Conservation (phyloP, 2,113 vertebrate species). For the Psittacula cyanocephala region DNA sequence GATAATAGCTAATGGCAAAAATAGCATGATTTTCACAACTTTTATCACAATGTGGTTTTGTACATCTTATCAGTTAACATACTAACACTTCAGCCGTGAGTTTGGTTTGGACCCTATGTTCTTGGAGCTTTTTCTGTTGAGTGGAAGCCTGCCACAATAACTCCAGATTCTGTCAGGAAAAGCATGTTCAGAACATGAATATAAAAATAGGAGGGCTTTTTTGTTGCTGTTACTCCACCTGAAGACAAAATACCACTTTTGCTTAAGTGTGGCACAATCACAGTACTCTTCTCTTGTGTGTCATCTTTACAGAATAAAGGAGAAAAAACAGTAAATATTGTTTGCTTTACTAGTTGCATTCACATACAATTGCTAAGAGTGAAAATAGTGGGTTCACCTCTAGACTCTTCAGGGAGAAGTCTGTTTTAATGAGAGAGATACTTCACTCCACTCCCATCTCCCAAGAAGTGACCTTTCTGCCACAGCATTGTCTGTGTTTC, state of each 20-base stretch:
- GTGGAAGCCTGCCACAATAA: background rate
- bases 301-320: background rate
- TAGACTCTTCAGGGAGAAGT: background rate
- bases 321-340: background rate
- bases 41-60: background rate
- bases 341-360: background rate
- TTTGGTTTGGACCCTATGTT: background rate
- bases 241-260: background rate
- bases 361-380: background rate
- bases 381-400: background rate
- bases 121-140: background rate
- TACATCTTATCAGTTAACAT: background rate
- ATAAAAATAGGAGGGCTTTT: background rate
- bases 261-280: background rate
- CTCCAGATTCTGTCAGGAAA: background rate
- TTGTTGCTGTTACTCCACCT: background rate
- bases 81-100: background rate
- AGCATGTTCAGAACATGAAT: background rate
- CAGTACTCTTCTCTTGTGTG: background rate
- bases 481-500: background rate
- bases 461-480: background rate
- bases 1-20: background rate
- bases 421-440: background rate
- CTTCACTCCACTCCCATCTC: background rate
- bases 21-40: background rate